These are phyloP conservation scores for Cryptocephalus primarius DNA, from an alignment of 2,888 invertebrate species.

Conservation along the genomic window DNA sequence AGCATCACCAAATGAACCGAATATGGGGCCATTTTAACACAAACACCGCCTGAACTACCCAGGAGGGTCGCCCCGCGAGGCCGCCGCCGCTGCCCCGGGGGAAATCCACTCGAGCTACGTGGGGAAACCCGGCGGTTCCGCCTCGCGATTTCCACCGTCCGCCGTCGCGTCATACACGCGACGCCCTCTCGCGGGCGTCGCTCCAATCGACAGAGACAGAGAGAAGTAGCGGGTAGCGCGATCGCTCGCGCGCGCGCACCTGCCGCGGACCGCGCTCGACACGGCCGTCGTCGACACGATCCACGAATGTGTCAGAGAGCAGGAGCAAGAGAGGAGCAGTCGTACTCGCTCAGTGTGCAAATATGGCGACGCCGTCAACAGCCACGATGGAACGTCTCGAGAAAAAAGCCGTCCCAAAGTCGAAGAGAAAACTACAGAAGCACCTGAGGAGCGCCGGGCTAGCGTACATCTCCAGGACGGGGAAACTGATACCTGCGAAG, in stretches of 20 bases:
- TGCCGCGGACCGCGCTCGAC: slow-evolving; percentile 2
- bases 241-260: slow-evolving; percentile 3
- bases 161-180: slow-evolving; percentile 1
- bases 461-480: slow-evolving; percentile 40
- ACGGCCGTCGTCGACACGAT: slow-evolving; percentile 6
- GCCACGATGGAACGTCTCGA: slow-evolving; percentile 31
- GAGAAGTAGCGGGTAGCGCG: too few relatives aligned
- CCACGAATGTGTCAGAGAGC: background rate
- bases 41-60: too few relatives aligned
- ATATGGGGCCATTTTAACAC: too few relatives aligned
- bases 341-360: slow-evolving; percentile 11
- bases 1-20: too few relatives aligned
- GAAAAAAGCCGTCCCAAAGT: slow-evolving; percentile 34
- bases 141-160: slow-evolving; percentile 1
- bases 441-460: slow-evolving; percentile 38
- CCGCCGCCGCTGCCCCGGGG: too few relatives aligned
- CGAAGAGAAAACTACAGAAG: slow-evolving; percentile 39
- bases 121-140: slow-evolving; percentile 3
- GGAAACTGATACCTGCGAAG: slow-evolving; percentile 41
- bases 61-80: too few relatives aligned
- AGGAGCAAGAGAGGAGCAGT: too few relatives aligned
- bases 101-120: background rate
- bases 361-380: slow-evolving; percentile 37
- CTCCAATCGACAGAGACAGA: slow-evolving; percentile 3
- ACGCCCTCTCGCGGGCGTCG: slow-evolving; percentile 8